Base-by-base conservation (phyloP, 2,888 invertebrate genomes). In the Glaucopsyche alexis region DNA sequence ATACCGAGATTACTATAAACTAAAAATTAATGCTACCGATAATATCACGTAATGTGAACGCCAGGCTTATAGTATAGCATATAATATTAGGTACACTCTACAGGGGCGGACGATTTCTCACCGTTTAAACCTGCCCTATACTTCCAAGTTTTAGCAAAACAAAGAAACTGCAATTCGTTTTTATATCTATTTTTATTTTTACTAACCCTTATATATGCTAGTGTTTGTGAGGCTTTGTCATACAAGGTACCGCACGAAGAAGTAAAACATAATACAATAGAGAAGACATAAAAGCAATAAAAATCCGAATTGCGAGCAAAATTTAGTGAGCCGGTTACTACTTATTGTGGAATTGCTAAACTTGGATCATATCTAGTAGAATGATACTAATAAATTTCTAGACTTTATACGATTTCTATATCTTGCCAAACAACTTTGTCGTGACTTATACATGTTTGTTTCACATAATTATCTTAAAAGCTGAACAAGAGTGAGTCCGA, bases 391-490 rank as follows among this genome's bases (percentile, higher is more conserved):
- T 67, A 67, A 67, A 67, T 11, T 67, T 42, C 45, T 45, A 67
- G 67, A 67, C 19, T 67, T 67, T 42, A 67, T 67, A 45, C 67
- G 45, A 67, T 45, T 67, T 45, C 67, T n/a, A 66, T 42, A 66
- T 42, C 45, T 67, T 67, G 67, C 67, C 67, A 67, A 67, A 67
- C 67, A 67, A 67, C 67, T 67, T 67, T 67, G 45, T 45, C 45
- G 19, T 67, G 45, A 16, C 16, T n/a, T 42, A 42, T 9, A 42
- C 16, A n/a, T 42, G 16, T 67, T 67, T 45, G n/a, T 19, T 67
- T 45, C 67, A 14, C 67, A 42, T 67, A 16, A 16, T 45, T 67
- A 45, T 16, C 13, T 45, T 45, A 16, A 67, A 42, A 42, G 29
- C 66, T 66, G n/a, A 8, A 66, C 42, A 55, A n/a, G n/a, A 16